Percentiles rank a stretch among this genome's conserved stretches.
Conservation (phyloP, 2,797 vertebrate genomes). For the Spea hammondii region DNA sequence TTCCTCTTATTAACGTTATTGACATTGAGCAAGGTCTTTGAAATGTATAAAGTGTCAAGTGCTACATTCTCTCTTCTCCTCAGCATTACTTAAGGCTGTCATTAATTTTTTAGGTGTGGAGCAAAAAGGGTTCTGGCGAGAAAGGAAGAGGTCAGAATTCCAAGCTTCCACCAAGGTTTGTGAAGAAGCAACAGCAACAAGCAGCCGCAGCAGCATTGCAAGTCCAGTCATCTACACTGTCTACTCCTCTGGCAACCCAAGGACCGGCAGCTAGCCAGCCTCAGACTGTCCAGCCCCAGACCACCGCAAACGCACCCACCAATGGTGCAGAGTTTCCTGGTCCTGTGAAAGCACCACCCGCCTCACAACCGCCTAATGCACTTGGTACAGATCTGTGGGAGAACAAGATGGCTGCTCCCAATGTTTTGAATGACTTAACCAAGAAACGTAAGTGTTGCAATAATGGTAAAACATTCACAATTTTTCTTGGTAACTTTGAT, state of each 20-base stretch:
- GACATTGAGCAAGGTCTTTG: no score
- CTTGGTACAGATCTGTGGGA: constrained; percentile 94
- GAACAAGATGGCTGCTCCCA: constrained; percentile 81
- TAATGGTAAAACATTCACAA: no score
- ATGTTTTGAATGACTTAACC: constrained; percentile 82
- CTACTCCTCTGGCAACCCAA: constrained; percentile 39
- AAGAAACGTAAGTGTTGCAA: constrained; percentile 85
- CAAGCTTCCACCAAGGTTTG: constrained; percentile 95
- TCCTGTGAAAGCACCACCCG: constrained; percentile 74
- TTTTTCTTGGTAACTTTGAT: no score
- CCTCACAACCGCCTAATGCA: constrained; percentile 73
- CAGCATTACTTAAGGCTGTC: not conserved
- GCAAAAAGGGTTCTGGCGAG: constrained; percentile 88
- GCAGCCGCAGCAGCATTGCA: constrained; percentile 68
- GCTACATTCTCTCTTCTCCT: no score
- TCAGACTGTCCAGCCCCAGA: constrained; percentile 59
- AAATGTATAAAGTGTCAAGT: no score
- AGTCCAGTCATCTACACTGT: constrained; percentile 58
- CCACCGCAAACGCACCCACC: constrained; percentile 57
- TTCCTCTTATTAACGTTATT: no score
- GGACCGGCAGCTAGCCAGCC: constrained; percentile 69
- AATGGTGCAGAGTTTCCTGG: constrained; percentile 62
- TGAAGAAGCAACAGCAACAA: constrained; percentile 90
- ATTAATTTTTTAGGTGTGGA: constrained; percentile 79
- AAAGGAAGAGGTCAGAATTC: constrained; percentile 88